Evolutionary conservation across 2,113 vertebrate genomes (phyloP), one percentile per base, ranked within the genome.

Genomic region (Cepphus grylle): DNA sequence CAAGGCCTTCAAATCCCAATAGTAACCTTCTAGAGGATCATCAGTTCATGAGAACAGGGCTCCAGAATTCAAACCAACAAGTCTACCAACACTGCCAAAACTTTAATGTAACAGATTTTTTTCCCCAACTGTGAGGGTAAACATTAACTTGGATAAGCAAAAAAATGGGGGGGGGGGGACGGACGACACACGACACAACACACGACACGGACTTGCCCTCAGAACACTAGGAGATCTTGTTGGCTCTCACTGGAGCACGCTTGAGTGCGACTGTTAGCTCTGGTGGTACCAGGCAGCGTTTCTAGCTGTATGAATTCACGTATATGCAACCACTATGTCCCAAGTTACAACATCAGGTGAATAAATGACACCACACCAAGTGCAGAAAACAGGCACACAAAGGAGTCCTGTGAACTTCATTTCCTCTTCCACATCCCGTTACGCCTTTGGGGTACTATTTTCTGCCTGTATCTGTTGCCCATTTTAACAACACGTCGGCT

Each of bases 341-440:
- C 32, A 15, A 9, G 18, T 52, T 42, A 73, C 3, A 2, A 26
- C 1, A 0, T 26, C 59, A 53, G 11, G 27, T 3, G 12, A 58
- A 25, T 36, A 38, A 61, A 52, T 0, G 0, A 40, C 61, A 85
- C 9, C 61, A 53, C 40, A 47, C 6, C 34, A 58, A 52, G 34
- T 78, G 34, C 30, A 70, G 40, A 56, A 66, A 81, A 27, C 5
- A 14, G 26, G 27, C 1, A 0, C 23, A 34, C 0, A 1, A 81
- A 73, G 36, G 21, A 65, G 30, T 30, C 34, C 67, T 94, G 17
- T 53, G 21, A 93, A 61, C 18, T 23, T 11, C 36, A 59, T 23
- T 88, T 88, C 42, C 36, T 65, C 29, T 95, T 26, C 32, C 25
- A 36, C 25, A 30, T 34, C 10, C 58, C 34, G 25, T 36, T 43